These are phyloP conservation scores for Lindbergichthys nudifrons DNA, from an alignment of 2,797 vertebrate genomes.

Conservation along the genomic window DNA sequence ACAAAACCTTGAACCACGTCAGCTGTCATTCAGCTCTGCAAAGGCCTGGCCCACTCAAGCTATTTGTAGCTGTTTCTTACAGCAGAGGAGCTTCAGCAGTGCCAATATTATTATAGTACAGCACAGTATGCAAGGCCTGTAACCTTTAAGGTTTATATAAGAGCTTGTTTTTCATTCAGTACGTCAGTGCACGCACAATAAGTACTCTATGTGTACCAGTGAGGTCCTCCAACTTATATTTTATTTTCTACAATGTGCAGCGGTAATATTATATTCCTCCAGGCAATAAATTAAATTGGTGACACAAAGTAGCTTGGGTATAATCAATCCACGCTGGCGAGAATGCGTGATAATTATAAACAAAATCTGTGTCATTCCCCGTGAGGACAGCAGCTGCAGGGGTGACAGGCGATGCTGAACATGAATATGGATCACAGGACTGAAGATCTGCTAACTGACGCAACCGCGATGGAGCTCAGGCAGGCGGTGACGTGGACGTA, in stretches of 20 bases:
- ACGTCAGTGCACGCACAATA: conserved; percentile 31
- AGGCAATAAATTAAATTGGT: conserved; percentile 68
- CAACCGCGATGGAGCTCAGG: conserved; percentile 52
- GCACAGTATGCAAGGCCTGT: conserved; percentile 48
- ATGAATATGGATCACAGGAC: conserved; percentile 80
- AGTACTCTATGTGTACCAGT: conserved; percentile 22
- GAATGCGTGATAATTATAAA: conserved; percentile 77
- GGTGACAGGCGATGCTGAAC: conserved; percentile 68
- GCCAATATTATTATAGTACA: conserved; percentile 57
- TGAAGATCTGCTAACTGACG: conserved; percentile 62
- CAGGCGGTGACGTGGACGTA: conserved; percentile 19
- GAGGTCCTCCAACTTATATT: conserved; percentile 42
- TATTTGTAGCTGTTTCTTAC: conserved; percentile 62
- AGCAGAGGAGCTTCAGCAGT: conserved; percentile 39
- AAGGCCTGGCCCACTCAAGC: conserved; percentile 55
- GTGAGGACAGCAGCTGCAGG: conserved; percentile 70
- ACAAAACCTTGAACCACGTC: conserved; percentile 61
- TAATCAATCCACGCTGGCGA: conserved; percentile 74
- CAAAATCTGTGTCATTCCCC: conserved; percentile 78
- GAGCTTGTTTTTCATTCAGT: conserved; percentile 51
- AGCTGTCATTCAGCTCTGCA: conserved; percentile 57
- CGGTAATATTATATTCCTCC: conserved; percentile 55
- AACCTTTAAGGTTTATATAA: conserved; percentile 49
- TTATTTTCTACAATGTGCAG: conserved; percentile 23
- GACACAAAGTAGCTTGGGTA: conserved; percentile 67